A percentile compares a stretch with the other conserved stretches of the same genome.
Conservation (phyloP, 2,113 vertebrate genomes). For the Pogona vitticeps region DNA sequence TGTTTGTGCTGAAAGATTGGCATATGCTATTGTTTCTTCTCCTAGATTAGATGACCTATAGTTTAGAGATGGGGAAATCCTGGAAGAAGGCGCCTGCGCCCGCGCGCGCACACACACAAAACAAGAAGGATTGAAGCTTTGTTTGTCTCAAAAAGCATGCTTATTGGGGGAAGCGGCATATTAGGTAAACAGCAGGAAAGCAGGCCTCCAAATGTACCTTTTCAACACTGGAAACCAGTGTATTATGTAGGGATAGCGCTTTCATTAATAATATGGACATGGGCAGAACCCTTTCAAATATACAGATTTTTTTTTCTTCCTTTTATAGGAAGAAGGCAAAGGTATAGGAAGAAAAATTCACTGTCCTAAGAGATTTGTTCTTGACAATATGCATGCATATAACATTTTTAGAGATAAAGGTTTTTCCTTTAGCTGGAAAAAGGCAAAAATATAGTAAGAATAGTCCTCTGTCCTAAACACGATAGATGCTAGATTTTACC, state of each 20-base stretch:
- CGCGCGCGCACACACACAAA: too few relatives aligned
- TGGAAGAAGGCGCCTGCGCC: too few relatives aligned
- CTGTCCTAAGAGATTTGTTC: not conserved
- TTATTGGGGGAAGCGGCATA: constrained; percentile 22
- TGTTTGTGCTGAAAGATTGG: constrained; percentile 47
- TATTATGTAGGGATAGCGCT: not conserved
- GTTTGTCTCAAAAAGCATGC: constrained; percentile 12
- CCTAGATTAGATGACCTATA: constrained; percentile 41
- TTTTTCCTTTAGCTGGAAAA: constrained; percentile 27
- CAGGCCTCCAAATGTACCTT: constrained; percentile 17
- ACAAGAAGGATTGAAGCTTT: constrained; percentile 50
- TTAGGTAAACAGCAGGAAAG: not conserved
- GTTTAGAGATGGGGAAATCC: constrained; percentile 9
- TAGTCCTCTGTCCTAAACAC: constrained; percentile 24
- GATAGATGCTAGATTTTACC: constrained; percentile 35
- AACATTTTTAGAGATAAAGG: not conserved
- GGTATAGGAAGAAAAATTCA: too few relatives aligned
- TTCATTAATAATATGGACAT: too few relatives aligned
- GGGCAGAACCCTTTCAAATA: too few relatives aligned
- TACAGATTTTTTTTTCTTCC: too few relatives aligned
- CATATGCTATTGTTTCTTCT: constrained; percentile 39
- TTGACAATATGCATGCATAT: not conserved
- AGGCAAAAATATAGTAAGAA: constrained; percentile 6
- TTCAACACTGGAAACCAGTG: not conserved
- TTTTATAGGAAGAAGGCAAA: too few relatives aligned